These are phyloP conservation scores for Melipona beecheii DNA, from an alignment of 2,888 invertebrate species.

Conservation along the genomic window DNA sequence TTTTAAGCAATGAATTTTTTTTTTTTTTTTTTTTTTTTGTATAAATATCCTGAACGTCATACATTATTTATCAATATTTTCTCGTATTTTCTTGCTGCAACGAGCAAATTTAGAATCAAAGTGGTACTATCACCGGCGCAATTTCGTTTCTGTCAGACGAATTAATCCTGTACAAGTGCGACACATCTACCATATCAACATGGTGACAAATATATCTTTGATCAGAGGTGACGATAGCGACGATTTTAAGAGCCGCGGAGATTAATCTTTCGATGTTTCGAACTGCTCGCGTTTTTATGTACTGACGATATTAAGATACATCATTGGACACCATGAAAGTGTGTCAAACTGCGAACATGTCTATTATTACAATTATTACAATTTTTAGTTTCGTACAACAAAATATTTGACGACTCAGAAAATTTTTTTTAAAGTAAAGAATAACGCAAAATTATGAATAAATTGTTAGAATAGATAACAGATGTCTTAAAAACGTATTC, in stretches of 20 bases:
- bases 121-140: slow-evolving; percentile 29
- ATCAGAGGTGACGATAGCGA: slow-evolving; percentile 44
- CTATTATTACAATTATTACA: neutral
- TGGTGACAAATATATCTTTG: slow-evolving; percentile 55
- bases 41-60: too few relatives aligned
- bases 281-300: slow-evolving; percentile 60
- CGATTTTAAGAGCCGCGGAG: slow-evolving; percentile 57
- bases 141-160: slow-evolving; percentile 43
- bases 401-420: too few relatives aligned
- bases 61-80: too few relatives aligned
- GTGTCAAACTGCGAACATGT: neutral
- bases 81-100: neutral
- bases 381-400: too few relatives aligned
- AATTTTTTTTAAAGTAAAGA: too few relatives aligned
- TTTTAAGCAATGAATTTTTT: too few relatives aligned
- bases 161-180: slow-evolving; percentile 17
- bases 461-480: too few relatives aligned
- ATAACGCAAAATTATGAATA: too few relatives aligned
- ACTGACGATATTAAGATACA: slow-evolving; percentile 34
- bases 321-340: neutral
- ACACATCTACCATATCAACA: slow-evolving; percentile 40
- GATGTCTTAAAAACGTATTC: too few relatives aligned
- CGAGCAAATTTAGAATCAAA: neutral
- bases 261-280: slow-evolving; percentile 61
- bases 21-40: too few relatives aligned